Evolutionary conservation across 2,113 vertebrate species (phyloP).

Genomic region (Pedetes capensis): DNA sequence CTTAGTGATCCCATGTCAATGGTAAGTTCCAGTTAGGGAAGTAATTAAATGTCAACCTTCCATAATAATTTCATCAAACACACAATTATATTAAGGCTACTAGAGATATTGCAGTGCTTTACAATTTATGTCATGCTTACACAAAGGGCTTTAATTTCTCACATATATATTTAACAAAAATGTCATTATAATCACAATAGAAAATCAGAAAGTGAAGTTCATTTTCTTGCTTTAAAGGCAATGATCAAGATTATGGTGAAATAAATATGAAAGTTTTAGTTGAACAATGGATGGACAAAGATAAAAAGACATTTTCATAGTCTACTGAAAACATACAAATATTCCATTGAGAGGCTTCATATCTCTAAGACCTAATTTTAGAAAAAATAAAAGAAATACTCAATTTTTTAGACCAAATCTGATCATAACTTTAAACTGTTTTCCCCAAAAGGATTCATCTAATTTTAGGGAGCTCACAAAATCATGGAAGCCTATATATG

Average conservation of each 20-base stretch:
- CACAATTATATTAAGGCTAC: background rate
- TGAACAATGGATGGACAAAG: background rate
- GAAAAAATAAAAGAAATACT: background rate
- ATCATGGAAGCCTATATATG: background rate
- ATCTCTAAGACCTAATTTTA: background rate
- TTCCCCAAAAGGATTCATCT: background rate
- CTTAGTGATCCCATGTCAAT: too few relatives aligned
- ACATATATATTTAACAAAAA: background rate
- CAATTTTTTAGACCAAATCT: background rate
- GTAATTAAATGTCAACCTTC: too few relatives aligned
- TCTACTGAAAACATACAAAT: background rate
- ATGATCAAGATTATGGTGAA: background rate
- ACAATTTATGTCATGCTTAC: background rate
- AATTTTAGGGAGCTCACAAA: background rate
- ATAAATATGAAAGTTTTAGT: background rate
- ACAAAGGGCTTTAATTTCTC: background rate
- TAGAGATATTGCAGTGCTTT: background rate
- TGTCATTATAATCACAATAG: background rate
- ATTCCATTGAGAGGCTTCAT: accelerated
- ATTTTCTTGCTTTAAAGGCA: background rate
- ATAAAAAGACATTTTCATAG: too few relatives aligned
- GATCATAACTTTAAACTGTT: background rate
- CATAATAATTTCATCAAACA: background rate
- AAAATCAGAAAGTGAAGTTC: background rate
- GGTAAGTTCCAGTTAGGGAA: too few relatives aligned